Conservation (phyloP, 2,113 vertebrate species). For the Sander vitreus region DNA sequence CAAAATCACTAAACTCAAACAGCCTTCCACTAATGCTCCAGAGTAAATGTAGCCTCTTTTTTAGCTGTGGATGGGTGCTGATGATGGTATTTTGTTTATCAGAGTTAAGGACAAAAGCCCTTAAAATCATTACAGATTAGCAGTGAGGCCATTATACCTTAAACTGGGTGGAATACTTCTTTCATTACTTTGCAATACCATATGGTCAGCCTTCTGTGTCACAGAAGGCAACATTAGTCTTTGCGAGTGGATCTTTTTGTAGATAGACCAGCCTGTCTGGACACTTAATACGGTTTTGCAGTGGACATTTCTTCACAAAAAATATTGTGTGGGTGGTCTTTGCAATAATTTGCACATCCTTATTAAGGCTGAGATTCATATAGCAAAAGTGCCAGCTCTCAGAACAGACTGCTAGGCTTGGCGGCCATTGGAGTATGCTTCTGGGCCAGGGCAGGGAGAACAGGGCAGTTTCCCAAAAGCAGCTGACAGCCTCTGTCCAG, state of each 20-base stretch:
- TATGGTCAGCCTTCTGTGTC: constrained; percentile 36
- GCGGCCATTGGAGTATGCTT: constrained; percentile 18
- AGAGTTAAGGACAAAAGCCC: constrained; percentile 54
- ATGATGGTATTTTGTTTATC: constrained; percentile 32
- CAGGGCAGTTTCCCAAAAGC: constrained; percentile 15
- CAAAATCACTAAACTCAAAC: constrained; percentile 26
- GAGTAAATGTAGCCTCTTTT: constrained; percentile 31
- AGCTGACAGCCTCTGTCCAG: constrained; percentile 13
- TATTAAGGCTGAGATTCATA: neutral
- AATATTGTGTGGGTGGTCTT: neutral
- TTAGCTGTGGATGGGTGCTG: constrained; percentile 34
- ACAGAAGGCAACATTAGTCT: neutral
- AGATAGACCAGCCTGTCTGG: neutral
- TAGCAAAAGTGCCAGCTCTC: neutral
- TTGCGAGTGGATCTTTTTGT: neutral
- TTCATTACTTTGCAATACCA: constrained; percentile 40
- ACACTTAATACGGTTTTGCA: neutral
- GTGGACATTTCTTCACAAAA: neutral
- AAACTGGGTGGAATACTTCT: constrained; percentile 11
- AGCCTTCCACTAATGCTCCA: constrained; percentile 11
- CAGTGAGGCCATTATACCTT: constrained; percentile 35
- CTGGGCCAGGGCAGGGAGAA: constrained; percentile 5
- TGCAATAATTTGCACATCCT: neutral
- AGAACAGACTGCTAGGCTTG: constrained; percentile 16
- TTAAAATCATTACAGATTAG: constrained; percentile 65